Percentiles rank a stretch among this genome's conserved stretches.
Conservation (phyloP, 2,888 invertebrate genomes). For the Drosophila rubida region DNA sequence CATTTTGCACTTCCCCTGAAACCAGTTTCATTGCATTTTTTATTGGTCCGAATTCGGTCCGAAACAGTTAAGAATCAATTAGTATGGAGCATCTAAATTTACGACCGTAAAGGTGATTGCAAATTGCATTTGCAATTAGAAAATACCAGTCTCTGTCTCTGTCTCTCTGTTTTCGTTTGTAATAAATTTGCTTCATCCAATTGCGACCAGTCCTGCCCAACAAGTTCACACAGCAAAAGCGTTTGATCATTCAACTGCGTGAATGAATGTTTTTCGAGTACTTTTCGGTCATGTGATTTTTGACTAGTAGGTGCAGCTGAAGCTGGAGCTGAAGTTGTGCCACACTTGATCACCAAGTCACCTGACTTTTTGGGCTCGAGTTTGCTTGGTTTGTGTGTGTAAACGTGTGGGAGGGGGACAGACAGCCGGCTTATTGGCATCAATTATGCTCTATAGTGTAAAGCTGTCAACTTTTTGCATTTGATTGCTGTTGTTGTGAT, state of each 20-base stretch:
- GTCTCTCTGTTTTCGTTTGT: slow-evolving; percentile 20
- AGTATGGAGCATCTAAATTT: slow-evolving; percentile 58
- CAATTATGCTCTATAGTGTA: slow-evolving; percentile 36
- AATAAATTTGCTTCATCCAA: slow-evolving; percentile 46
- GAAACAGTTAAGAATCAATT: slow-evolving; percentile 73
- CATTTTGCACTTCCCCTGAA: slow-evolving; percentile 42
- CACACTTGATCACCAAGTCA: slow-evolving; percentile 18
- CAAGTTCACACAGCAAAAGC: slow-evolving; percentile 38
- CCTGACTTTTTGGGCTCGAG: slow-evolving; percentile 36
- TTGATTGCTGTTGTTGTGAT: too few relatives aligned
- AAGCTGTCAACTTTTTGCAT: slow-evolving; percentile 58
- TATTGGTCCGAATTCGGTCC: slow-evolving; percentile 27
- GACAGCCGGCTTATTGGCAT: slow-evolving; percentile 42
- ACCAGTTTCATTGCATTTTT: slow-evolving; percentile 32
- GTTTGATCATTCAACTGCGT: slow-evolving; percentile 25
- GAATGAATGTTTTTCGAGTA: slow-evolving; percentile 18
- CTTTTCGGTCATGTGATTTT: slow-evolving; percentile 52
- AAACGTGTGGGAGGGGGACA: not conserved
- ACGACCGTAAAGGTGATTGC: slow-evolving; percentile 49
- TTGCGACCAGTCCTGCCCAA: slow-evolving; percentile 48
- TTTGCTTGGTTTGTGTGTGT: not conserved
- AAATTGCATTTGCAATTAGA: slow-evolving; percentile 62
- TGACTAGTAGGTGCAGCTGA: slow-evolving; percentile 11
- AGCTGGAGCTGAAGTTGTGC: slow-evolving; percentile 14
- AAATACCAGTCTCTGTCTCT: slow-evolving; percentile 45